phyloP scores from a whole-genome alignment of 2,113 vertebrate species.

The Rhadina sibilatrix region DNA sequence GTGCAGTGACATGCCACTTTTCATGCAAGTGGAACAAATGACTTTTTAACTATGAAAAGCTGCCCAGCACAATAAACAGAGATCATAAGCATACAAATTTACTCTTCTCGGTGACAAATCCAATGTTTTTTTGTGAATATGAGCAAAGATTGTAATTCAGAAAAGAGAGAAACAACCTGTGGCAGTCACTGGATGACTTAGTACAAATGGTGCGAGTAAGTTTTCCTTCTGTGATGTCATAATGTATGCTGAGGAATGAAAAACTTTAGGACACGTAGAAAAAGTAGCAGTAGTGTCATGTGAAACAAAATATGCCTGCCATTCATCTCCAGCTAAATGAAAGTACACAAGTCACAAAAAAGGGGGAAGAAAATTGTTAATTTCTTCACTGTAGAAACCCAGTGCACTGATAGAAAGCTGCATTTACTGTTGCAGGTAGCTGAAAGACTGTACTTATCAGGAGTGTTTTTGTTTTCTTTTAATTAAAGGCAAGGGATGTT shows the following conservation, averaged over 20 bases:
- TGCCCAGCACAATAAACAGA: not conserved
- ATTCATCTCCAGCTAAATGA: not conserved
- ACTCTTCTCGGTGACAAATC: not conserved
- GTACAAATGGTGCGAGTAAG: not conserved
- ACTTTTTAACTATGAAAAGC: not conserved
- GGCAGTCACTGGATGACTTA: not conserved
- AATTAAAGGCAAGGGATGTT: not conserved
- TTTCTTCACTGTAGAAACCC: not conserved
- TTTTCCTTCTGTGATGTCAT: not conserved
- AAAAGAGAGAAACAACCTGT: not conserved
- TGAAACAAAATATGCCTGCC: not conserved
- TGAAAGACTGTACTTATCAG: not conserved
- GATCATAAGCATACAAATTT: not conserved
- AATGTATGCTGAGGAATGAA: not conserved
- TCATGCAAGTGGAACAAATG: not conserved
- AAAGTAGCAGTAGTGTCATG: not conserved
- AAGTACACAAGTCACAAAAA: not conserved
- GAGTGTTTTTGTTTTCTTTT: not conserved
- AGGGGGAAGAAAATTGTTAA: not conserved
- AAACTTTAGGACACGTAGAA: not conserved
- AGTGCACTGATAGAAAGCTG: not conserved
- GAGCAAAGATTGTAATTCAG: not conserved
- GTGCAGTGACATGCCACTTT: not conserved
- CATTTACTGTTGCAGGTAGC: not conserved
- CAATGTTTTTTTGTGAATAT: not conserved